Percentiles rank a stretch among this genome's conserved stretches.
These are phyloP conservation scores for Hemibagrus wyckioides DNA, from an alignment of 2,113 vertebrate species.

Conservation along the genomic window DNA sequence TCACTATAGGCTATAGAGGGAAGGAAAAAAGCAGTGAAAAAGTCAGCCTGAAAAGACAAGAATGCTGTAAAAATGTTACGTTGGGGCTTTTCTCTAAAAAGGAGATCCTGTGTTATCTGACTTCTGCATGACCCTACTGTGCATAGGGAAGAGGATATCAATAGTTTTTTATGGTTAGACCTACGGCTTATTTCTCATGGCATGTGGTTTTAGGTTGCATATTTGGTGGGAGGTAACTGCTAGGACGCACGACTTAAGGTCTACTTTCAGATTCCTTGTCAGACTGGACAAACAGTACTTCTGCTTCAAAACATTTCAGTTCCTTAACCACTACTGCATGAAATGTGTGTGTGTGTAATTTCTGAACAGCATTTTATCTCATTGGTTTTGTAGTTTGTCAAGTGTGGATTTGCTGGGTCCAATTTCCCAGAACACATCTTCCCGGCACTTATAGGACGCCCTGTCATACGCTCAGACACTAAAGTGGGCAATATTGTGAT, in stretches of 20 bases:
- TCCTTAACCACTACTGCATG: not conserved
- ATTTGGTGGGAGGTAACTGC: not conserved
- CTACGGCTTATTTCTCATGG: not conserved
- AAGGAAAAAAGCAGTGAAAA: slow-evolving; percentile 4
- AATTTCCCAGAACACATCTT: slow-evolving; percentile 99
- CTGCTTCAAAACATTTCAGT: slow-evolving; percentile 5
- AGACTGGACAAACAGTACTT: not conserved
- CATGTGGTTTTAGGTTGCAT: not conserved
- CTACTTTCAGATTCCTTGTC: not conserved
- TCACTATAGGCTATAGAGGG: not conserved
- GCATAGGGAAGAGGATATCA: not conserved
- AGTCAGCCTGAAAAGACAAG: not conserved
- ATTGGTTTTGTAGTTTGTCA: slow-evolving; percentile 85
- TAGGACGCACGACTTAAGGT: not conserved
- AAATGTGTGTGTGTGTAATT: not conserved
- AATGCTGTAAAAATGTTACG: not conserved
- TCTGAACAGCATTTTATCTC: not conserved
- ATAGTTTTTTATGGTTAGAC: not conserved
- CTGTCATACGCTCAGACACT: slow-evolving; percentile 89
- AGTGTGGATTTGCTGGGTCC: slow-evolving; percentile 95
- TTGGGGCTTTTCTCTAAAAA: not conserved
- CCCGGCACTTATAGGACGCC: slow-evolving; percentile 94
- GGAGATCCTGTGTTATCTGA: too few species aligned
- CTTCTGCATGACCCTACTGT: not conserved
- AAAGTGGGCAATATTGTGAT: slow-evolving; percentile 98